phyloP scores from a whole-genome alignment of 2,797 vertebrate genomes.

The Thalassophryne amazonica region DNA sequence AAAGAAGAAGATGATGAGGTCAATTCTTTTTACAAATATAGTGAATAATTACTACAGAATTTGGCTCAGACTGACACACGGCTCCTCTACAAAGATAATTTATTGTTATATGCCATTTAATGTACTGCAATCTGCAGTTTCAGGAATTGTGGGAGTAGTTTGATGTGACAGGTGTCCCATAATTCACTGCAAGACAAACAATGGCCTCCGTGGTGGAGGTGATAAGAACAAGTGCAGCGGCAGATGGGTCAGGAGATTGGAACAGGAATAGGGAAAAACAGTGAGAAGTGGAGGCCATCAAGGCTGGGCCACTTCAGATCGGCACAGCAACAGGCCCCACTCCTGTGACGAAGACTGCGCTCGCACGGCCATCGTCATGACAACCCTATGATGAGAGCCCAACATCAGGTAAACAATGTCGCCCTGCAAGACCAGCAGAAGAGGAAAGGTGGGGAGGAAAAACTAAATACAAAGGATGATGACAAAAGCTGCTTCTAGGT shows the following conservation, averaged over 20 bases:
- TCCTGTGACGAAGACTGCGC: constrained; percentile 41
- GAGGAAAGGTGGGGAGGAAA: constrained; percentile 36
- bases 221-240: constrained; percentile 54
- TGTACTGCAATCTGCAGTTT: too few species aligned
- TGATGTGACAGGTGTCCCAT: too few species aligned
- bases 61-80: too few species aligned
- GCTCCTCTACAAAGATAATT: too few species aligned
- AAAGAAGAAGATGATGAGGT: too few species aligned
- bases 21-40: too few species aligned
- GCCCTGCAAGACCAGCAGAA: constrained; percentile 50
- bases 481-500: constrained; percentile 66
- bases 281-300: constrained; percentile 64
- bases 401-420: constrained; percentile 80
- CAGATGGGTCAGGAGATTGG: constrained; percentile 68
- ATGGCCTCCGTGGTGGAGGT: constrained; percentile 9
- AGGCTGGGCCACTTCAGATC: constrained; percentile 74
- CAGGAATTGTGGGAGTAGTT: too few species aligned
- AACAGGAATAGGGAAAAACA: constrained; percentile 69
- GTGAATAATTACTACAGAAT: too few species aligned
- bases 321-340: constrained; percentile 71
- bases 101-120: too few species aligned
- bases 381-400: constrained; percentile 66
- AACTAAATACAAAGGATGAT: constrained; percentile 38
- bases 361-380: constrained; percentile 67
- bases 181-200: constrained; percentile 48